phyloP scores from a whole-genome alignment of 2,113 vertebrate genomes.

The Zosterops borbonicus region DNA sequence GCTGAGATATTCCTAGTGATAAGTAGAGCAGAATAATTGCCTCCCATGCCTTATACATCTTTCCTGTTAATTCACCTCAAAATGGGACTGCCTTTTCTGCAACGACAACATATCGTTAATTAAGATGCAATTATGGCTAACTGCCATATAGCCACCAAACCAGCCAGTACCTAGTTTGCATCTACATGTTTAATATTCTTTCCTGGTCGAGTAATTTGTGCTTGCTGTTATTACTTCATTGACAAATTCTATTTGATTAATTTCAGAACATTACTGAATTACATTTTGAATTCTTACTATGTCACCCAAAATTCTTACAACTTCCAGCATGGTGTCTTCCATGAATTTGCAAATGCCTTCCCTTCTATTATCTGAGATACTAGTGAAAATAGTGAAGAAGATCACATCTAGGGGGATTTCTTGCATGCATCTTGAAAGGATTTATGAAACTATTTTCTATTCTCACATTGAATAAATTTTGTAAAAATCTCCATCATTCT shows the following conservation, averaged over 20 bases:
- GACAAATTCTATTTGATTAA: background rate
- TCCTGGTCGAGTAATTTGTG: background rate
- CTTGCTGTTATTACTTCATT: background rate
- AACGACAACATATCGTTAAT: background rate
- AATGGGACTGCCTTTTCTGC: background rate
- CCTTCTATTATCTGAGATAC: background rate
- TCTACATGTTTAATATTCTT: background rate
- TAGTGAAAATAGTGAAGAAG: background rate
- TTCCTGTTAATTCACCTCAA: slow-evolving; percentile 27
- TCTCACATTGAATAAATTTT: background rate
- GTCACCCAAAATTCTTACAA: background rate
- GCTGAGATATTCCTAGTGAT: slow-evolving; percentile 26
- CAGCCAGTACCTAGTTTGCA: background rate
- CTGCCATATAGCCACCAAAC: background rate
- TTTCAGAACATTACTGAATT: background rate
- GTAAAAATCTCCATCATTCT: background rate
- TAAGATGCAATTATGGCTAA: background rate
- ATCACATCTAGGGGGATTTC: background rate
- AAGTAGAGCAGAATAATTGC: slow-evolving; percentile 59
- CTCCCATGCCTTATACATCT: background rate
- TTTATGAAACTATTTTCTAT: background rate
- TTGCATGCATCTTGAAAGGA: background rate
- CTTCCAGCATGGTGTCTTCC: background rate
- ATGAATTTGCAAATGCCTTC: background rate
- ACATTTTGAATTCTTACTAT: background rate